phyloP scores from a whole-genome alignment of 2,113 vertebrate genomes.

The Marmota flaviventris region DNA sequence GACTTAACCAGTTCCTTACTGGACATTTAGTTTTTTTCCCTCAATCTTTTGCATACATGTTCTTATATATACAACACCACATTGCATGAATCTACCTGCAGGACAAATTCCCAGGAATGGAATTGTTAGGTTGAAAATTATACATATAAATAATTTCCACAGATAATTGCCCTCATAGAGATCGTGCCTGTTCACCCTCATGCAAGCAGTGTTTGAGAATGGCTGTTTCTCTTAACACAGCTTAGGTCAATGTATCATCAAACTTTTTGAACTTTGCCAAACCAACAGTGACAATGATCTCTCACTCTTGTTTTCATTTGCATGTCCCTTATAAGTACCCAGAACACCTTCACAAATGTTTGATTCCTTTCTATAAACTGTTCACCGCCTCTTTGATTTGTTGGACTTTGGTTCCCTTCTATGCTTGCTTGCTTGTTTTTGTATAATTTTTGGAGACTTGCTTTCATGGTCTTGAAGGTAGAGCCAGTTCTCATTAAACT shows the following conservation, averaged over 20 bases:
- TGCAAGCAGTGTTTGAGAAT: neutral
- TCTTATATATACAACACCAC: neutral
- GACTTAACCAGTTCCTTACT: neutral
- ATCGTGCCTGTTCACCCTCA: neutral
- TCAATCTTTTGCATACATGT: neutral
- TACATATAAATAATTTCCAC: neutral
- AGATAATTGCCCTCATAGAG: neutral
- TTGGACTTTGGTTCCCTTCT: neutral
- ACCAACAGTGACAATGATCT: neutral
- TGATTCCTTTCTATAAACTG: neutral
- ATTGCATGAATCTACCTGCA: neutral
- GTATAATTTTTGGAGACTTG: neutral
- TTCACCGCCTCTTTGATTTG: neutral
- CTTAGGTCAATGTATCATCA: neutral
- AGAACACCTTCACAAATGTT: neutral
- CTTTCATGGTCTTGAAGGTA: neutral
- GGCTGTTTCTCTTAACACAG: neutral
- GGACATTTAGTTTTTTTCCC: neutral
- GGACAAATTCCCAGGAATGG: neutral
- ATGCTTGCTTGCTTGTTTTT: neutral
- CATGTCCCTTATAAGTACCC: neutral
- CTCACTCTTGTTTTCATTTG: neutral
- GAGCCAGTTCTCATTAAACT: neutral
- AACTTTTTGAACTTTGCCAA: neutral
- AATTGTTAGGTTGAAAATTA: neutral